Base-by-base conservation (phyloP, 2,888 invertebrate genomes). In the Lagria hirta region DNA sequence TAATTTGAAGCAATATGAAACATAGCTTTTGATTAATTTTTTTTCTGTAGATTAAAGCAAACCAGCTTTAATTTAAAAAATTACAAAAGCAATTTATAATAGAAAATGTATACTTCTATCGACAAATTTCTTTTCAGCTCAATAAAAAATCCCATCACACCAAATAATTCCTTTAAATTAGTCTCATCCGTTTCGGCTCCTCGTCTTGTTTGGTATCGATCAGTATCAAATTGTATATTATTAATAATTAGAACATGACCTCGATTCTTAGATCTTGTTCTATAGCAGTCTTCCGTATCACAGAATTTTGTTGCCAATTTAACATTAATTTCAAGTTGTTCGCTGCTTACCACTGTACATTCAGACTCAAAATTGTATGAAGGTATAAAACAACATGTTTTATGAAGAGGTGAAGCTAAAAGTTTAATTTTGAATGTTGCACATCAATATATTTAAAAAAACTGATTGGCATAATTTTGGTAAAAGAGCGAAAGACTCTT, bases 151-250 rank as follows among this genome's bases (percentile, higher is more conserved):
- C 80, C 82, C 34, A 84, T 71, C 63, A 80, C 75, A 5, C 58
- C 59, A 62, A 84, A 84, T 8, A 84, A 67, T 28, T 77, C 68
- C 53, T 75, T 73, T 37, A 84, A 68, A 52, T 79, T 77, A 33
- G 69, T 59, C 54, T 75, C 74, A 70, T 85, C 85, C 2, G 74
- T 68, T 42, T 78, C 73, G n/a, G 81, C 82, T 16, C 84, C 84
- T 27, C 46, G 2, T 53, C 37, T 7, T 8, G 27, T 41, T 13
- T 15, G 32, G 51, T 48, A 20, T 4, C 34, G 5, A 10, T 18
- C 28, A 7, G 3, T 38, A 2, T 54, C 47, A 51, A 70, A 71
- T 16, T 58, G 53, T 3, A 70, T 57, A 43, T 70, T 71, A 38
- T 70, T 71, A n/a, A 71, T 69, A 2, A 70, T 48, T 8, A 71